Evolutionary conservation across 2,797 vertebrate species (phyloP).

Genomic region (Urocyon cinereoargenteus): DNA sequence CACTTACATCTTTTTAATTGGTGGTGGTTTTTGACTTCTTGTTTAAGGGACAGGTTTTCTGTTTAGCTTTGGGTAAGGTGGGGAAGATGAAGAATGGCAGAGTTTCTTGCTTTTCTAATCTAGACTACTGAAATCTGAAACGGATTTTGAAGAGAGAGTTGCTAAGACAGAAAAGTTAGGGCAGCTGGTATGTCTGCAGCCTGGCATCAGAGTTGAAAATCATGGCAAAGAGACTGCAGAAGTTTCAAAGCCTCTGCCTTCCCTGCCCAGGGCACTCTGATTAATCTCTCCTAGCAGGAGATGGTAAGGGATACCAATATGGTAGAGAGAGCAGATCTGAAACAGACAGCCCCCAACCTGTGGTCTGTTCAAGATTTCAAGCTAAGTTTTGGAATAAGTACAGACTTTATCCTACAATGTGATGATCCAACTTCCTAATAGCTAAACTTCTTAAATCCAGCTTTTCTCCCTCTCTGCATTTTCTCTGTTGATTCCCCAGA

Average conservation of each 20-base stretch:
- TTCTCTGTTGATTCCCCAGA: slow-evolving; percentile 18
- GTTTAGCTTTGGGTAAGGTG: slow-evolving; percentile 48
- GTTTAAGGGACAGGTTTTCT: slow-evolving; percentile 48
- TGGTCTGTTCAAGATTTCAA: slow-evolving; percentile 45
- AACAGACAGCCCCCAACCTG: not conserved
- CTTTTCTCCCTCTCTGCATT: slow-evolving; percentile 4
- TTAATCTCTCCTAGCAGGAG: slow-evolving; percentile 15
- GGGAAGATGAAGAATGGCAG: not conserved
- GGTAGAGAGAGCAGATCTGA: not conserved
- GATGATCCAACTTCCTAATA: not conserved
- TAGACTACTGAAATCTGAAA: slow-evolving; percentile 54
- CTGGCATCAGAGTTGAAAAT: slow-evolving; percentile 39
- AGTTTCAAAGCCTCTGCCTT: slow-evolving; percentile 44
- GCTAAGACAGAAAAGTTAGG: slow-evolving; percentile 53
- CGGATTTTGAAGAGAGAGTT: slow-evolving; percentile 40
- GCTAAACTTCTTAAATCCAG: slow-evolving; percentile 58
- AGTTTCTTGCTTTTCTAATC: slow-evolving; percentile 16
- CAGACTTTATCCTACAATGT: slow-evolving; percentile 31
- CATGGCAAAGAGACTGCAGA: not conserved
- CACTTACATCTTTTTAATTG: slow-evolving; percentile 46
- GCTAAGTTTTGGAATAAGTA: slow-evolving; percentile 30
- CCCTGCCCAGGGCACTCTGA: slow-evolving; percentile 23
- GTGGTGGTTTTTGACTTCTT: slow-evolving; percentile 18
- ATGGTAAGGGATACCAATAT: slow-evolving; percentile 37
- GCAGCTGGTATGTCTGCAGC: not conserved